Base-by-base conservation (phyloP, 2,113 vertebrate species). In the human region DNA sequence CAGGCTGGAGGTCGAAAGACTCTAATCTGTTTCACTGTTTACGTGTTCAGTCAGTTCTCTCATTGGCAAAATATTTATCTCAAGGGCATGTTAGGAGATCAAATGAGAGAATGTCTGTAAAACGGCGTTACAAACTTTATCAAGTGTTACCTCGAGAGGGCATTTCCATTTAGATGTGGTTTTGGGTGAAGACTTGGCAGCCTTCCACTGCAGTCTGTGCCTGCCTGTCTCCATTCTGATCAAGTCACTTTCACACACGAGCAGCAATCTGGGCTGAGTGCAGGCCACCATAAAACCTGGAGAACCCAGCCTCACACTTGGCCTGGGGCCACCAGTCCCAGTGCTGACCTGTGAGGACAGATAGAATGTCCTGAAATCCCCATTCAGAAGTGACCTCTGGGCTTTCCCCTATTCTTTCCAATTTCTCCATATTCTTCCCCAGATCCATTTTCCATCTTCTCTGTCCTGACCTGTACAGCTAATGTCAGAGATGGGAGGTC, bases 1-100 rank as follows among this genome's bases (percentile, higher is more conserved):
- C 55, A 61, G 48, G 23, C 23, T 35, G 48, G 50, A 38, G 92
- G 35, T 61, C 18, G 5, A 55, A 38, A 8, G 38, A 35, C 52
- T 78, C 43, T 8, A 25, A 8, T 88, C 45, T 90, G 14, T 73
- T 92, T 52, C 18, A 18, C 23, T 57, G 32, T 76, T 81, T 43
- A 45, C 30, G 72, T 75, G 13, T 93, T 90, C 86, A 94, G 16
- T 38, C 55, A 92, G 13, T 52, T 83, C 95, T 61, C 66, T 84
- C 59, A 68, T 55, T 48, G 55, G 68, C 73, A 95, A 96, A 83
- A 78, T 75, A 92, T 64, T 76, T 92, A 25, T 68, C 66, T 92
- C 78, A 68, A 59, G 61, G 43, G 3, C 20, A 61, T 78, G 17
- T 55, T 55, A 94, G 27, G 25, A 38, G n/a, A 85, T 85, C 22